phyloP scores from a whole-genome alignment of 1,140 invertebrate species.

The Teleogryllus occipitalis region DNA sequence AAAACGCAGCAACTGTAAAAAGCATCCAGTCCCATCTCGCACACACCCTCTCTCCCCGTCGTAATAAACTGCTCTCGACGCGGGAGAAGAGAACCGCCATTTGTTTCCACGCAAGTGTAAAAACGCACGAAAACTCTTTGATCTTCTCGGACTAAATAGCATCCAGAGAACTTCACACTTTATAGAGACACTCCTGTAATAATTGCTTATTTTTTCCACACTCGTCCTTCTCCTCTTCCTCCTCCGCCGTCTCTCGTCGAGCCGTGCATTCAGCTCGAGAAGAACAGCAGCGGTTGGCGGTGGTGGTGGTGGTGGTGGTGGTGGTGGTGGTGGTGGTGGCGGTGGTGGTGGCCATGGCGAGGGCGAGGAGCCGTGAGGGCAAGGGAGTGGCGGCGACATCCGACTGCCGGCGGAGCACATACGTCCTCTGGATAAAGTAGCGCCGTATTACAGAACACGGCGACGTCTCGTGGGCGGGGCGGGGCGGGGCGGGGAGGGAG shows the following conservation, averaged over 20 bases:
- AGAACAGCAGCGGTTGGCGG: too few species aligned
- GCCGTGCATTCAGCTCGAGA: too few species aligned
- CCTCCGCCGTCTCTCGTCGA: too few species aligned
- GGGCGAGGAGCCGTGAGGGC: not conserved
- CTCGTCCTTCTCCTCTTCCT: not conserved
- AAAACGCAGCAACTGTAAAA: too few species aligned
- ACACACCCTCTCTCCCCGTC: too few species aligned
- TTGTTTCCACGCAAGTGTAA: not conserved
- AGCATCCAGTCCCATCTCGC: too few species aligned
- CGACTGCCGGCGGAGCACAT: not conserved
- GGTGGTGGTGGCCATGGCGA: too few species aligned
- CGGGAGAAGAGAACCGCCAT: not conserved
- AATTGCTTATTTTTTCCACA: constrained; percentile 1
- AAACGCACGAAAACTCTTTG: not conserved
- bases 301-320: too few species aligned
- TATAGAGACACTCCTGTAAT: not conserved
- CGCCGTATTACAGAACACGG: not conserved
- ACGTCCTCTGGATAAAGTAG: not conserved
- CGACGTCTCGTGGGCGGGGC: not conserved
- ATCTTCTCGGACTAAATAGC: not conserved
- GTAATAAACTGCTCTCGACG: not conserved
- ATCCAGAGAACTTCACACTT: not conserved
- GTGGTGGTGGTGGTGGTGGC: too few species aligned
- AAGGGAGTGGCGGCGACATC: not conserved
- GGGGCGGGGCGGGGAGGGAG: too few species aligned